Evolutionary conservation across 2,797 vertebrate species (phyloP).

Genomic region (Gymnothorax javanicus): DNA sequence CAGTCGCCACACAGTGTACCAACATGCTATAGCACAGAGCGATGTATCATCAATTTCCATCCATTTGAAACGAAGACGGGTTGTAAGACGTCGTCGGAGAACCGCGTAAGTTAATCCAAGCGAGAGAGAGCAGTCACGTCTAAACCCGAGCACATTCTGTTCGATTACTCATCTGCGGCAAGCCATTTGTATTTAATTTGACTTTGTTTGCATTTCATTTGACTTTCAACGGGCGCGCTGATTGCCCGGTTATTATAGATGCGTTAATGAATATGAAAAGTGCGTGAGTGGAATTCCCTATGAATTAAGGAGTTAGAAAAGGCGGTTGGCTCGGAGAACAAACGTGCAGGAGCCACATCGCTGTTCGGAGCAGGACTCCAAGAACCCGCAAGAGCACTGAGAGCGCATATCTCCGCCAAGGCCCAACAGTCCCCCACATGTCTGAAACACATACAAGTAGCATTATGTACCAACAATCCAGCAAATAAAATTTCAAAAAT

Average conservation of each 20-base stretch:
- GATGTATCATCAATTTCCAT: neutral
- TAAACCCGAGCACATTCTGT: neutral
- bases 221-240: neutral
- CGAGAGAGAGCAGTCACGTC: neutral
- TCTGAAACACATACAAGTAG: no score
- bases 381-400: no score
- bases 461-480: no score
- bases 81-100: neutral
- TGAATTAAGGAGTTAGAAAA: neutral
- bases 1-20: neutral
- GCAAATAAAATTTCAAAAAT: no score
- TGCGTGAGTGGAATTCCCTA: neutral
- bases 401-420: no score
- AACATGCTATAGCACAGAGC: no score
- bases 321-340: neutral
- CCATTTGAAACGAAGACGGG: neutral
- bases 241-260: neutral
- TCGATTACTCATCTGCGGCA: neutral
- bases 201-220: constrained; percentile 1
- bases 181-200: neutral
- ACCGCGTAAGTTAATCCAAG: neutral
- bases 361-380: neutral
- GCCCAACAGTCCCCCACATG: no score
- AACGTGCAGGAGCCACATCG: neutral
- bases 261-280: neutral